Base-by-base conservation (phyloP, 2,797 vertebrate species). In the Sebastes variabilis region DNA sequence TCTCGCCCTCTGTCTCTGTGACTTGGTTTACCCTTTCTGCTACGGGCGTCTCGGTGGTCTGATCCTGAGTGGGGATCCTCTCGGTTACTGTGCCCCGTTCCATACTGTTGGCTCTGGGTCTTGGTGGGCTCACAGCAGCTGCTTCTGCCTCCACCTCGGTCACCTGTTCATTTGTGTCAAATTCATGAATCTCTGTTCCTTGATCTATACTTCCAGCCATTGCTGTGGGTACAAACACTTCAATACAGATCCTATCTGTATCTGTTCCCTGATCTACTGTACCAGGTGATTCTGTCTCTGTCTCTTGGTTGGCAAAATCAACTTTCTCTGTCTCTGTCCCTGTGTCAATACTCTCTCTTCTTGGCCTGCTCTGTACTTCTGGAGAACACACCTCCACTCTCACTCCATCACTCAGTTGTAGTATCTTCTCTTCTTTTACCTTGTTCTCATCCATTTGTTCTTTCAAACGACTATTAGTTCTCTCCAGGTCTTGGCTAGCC, bases 391-490 rank as follows among this genome's bases (percentile, higher is more conserved):
- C 82, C 77, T 94, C 94, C 12, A 92, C 88, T 90, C 88, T 88
- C 89, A 93, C 64, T 91, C 95, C 92, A n/a, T 96, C 93, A 83
- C 94, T 96, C 52, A 99, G 85, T 77, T 97, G 94, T 66, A 94
- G 85, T 88, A 99, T 98, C 86, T 72, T 97, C 60, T 94, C 94
- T 68, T 97, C 97, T 74, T 97, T 98, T 73, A 92, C 85, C 86
- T 95, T 95, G 84, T 97, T 96, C 67, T 97, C 97, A 2, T 95
- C 93, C 42, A 96, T 92, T 90, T 98, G 97, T 75, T 95, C 95
- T 81, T 92, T 94, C 74, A 99, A 90, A 86, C 96, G 89, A 6
- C 72, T 71, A 75, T 94, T 96, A 49, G 97, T 95, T 81, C 75
- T 95, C 72, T 96, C 93, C 0, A 98, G 93, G 75, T 99, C 96